Evolutionary conservation across 53 echinoderm and acorn worm genomes (phyloP).

Genomic region (Crossaster papposus): DNA sequence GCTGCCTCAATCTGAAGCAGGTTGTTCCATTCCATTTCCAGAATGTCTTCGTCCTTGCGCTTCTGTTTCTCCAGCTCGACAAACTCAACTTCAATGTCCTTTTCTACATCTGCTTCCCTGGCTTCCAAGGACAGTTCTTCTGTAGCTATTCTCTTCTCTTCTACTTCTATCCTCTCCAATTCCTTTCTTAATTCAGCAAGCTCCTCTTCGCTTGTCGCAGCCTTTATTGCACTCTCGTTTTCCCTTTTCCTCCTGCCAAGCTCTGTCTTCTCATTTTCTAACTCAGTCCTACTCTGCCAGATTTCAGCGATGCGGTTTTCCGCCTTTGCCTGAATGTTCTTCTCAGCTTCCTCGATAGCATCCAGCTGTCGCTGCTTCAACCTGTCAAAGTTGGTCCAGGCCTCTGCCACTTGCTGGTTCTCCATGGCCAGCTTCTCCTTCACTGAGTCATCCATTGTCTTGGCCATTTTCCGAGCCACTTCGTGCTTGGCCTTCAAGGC

Average conservation of each 20-base stretch:
- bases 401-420: conserved; percentile 80
- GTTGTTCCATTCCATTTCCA: conserved; percentile 75
- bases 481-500: conserved; percentile 86
- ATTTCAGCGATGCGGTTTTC: conserved; percentile 78
- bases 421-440: conserved; percentile 69
- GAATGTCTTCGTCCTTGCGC: conserved; percentile 59
- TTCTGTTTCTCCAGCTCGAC: conserved; percentile 76
- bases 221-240: conserved; percentile 33
- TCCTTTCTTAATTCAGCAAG: conserved; percentile 61
- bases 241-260: conserved; percentile 55
- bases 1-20: conserved; percentile 84
- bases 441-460: conserved; percentile 78
- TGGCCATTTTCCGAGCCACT: conserved; percentile 68
- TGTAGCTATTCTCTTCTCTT: conserved; percentile 60
- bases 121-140: conserved; percentile 70
- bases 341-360: conserved; percentile 82
- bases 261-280: conserved; percentile 69
- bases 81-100: conserved; percentile 80
- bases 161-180: conserved; percentile 59
- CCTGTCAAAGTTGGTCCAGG: conserved; percentile 79
- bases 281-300: conserved; percentile 75
- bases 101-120: conserved; percentile 79
- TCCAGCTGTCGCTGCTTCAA: conserved; percentile 84
- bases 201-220: conserved; percentile 61
- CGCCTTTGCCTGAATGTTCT: conserved; percentile 81